Evolutionary conservation across 2,113 vertebrate genomes (phyloP), one percentile per base, ranked within the genome.

Genomic region (Mesocricetus auratus): DNA sequence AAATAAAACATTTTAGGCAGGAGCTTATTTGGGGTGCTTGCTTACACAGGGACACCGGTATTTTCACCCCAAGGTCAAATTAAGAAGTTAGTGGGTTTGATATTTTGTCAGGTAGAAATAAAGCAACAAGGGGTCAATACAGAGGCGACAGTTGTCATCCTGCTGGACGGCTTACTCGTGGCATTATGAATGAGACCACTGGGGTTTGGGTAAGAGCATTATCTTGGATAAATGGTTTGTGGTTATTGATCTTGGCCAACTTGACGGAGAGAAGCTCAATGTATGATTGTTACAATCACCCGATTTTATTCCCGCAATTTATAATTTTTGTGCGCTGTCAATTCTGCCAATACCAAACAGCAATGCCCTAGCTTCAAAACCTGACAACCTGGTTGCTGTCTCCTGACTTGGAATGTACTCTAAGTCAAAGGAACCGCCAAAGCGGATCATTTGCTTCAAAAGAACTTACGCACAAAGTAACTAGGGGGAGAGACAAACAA

Each of bases 261-360:
- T 83, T 90, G 89, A 92, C 78, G 88, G 96, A 81, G 78, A 66
- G 96, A 60, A 81, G 71, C 69, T 88, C 91, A 13, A 7, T 93
- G 69, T 96, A 39, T 87, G 71, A 92, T 39, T 73, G 95, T 73
- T 85, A 79, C 93, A 91, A 96, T 97, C 75, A 81, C 71, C 89
- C 93, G 97, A 95, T 96, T 96, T 95, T 95, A 94, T 95, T 86
- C 87, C 92, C 47, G 82, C 89, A 91, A 96, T 96, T 96, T 91
- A 90, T 97, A 94, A 92, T 96, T 78, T 56, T 85, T 90, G 90
- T 92, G 90, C 60, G 81, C 73, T n/a, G 86, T 90, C 96, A 78
- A 69, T 95, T 60, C 96, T 78, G 94, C 92, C 96, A 92, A 95
- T 94, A 94, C 50, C 39, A 68, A 74, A 86, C 83, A 87, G 93